Conservation (phyloP, 2,797 vertebrate species). For the Cichlasoma orientale region DNA sequence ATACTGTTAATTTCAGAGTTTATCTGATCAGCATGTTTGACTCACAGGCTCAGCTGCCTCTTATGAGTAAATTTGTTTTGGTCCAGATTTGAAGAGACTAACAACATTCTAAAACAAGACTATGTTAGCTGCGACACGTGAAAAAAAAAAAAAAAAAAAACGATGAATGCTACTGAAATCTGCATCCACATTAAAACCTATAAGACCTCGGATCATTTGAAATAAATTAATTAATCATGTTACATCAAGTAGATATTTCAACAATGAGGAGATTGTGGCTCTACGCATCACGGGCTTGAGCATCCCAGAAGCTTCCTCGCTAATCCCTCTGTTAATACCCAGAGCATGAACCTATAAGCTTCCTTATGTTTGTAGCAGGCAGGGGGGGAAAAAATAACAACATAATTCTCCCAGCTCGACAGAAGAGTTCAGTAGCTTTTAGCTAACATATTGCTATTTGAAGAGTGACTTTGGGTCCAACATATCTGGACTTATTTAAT, state of each 20-base stretch:
- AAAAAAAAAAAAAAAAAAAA: not conserved
- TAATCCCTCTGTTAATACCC: conserved; percentile 78
- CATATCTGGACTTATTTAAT: conserved; percentile 48
- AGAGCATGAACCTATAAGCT: conserved; percentile 76
- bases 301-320: conserved; percentile 53
- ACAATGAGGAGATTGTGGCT: conserved; percentile 53
- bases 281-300: conserved; percentile 53
- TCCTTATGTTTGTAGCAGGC: conserved; percentile 58
- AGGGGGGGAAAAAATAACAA: conserved; percentile 52
- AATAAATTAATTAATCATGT: conserved; percentile 57
- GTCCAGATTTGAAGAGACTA: conserved; percentile 12
- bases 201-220: conserved; percentile 24
- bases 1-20: conserved; percentile 28
- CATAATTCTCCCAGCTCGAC: conserved; percentile 63
- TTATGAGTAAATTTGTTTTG: conserved; percentile 32
- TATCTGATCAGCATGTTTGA: conserved; percentile 19
- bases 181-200: conserved; percentile 4
- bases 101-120: not conserved
- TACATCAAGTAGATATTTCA: conserved; percentile 55
- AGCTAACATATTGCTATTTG: conserved; percentile 64
- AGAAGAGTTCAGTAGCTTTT: conserved; percentile 64
- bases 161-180: conserved; percentile 3
- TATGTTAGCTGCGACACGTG: not conserved
- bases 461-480: conserved; percentile 61
- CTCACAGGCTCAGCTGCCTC: conserved; percentile 8